phyloP scores from a whole-genome alignment of 2,888 invertebrate genomes.

The Nomada fabriciana region DNA sequence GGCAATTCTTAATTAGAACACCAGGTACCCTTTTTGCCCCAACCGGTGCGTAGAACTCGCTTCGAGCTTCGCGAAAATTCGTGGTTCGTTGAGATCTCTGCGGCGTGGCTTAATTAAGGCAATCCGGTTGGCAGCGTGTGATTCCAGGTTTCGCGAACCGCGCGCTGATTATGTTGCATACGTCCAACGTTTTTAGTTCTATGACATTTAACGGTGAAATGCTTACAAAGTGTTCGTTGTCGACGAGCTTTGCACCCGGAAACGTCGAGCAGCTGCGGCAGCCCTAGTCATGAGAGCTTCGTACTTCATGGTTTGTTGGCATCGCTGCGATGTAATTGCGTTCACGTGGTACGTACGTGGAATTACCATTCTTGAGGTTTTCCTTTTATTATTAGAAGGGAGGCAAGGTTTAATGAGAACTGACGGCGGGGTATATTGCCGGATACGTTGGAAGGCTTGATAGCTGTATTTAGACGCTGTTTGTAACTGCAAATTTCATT shows the following conservation, averaged over 20 bases:
- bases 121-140: background rate
- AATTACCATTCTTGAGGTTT: background rate
- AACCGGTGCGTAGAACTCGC: background rate
- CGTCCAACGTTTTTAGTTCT: background rate
- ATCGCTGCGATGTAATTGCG: background rate
- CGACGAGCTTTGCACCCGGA: slow-evolving; percentile 2
- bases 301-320: background rate
- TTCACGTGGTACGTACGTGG: background rate
- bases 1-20: slow-evolving; percentile 45
- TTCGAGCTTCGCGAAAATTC: slow-evolving; percentile 8
- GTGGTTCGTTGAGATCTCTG: slow-evolving; percentile 20
- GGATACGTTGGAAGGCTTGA: too few relatives aligned
- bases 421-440: background rate
- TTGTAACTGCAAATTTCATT: background rate
- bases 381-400: too few relatives aligned
- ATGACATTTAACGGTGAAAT: background rate
- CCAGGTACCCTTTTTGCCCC: background rate
- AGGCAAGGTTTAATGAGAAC: too few relatives aligned
- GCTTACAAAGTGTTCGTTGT: slow-evolving; percentile 17
- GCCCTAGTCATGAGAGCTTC: background rate
- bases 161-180: background rate
- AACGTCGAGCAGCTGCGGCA: background rate
- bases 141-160: background rate
- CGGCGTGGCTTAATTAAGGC: slow-evolving; percentile 35
- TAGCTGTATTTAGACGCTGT: background rate